A percentile compares a stretch with the other conserved stretches of the same genome.
phyloP scores from a whole-genome alignment of 2,888 invertebrate genomes.

The Cosmia trapezina region DNA sequence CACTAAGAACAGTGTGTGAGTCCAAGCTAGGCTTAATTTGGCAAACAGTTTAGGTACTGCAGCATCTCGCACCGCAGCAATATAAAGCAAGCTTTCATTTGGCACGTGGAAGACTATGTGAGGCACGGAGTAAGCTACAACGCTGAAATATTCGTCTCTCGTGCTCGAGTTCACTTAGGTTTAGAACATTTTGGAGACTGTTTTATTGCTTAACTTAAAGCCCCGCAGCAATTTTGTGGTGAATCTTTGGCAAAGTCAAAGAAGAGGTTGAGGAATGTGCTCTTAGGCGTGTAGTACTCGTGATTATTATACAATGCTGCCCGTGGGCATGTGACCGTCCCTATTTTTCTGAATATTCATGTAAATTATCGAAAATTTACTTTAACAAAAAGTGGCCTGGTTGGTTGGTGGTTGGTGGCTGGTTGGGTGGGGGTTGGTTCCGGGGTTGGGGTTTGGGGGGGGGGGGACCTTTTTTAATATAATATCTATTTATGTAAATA shows the following conservation, averaged over 20 bases:
- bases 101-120: conserved; percentile 24
- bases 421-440: no score
- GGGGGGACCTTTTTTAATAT: no score
- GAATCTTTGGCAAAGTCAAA: not conserved
- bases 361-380: no score
- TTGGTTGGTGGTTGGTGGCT: no score
- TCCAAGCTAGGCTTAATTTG: conserved; percentile 25
- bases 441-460: no score
- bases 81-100: conserved; percentile 31
- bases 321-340: no score
- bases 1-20: not conserved
- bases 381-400: no score
- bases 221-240: not conserved
- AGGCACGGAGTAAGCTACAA: conserved; percentile 8
- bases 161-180: not conserved
- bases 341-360: no score
- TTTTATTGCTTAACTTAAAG: conserved; percentile 11
- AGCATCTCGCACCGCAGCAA: conserved; percentile 1
- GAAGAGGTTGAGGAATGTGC: not conserved
- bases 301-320: not conserved
- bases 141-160: conserved; percentile 21
- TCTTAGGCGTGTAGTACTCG: not conserved
- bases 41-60: conserved; percentile 13
- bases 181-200: not conserved
- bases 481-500: no score